phyloP scores from a whole-genome alignment of 2,797 vertebrate species.

The Lagorchestes hirsutus region DNA sequence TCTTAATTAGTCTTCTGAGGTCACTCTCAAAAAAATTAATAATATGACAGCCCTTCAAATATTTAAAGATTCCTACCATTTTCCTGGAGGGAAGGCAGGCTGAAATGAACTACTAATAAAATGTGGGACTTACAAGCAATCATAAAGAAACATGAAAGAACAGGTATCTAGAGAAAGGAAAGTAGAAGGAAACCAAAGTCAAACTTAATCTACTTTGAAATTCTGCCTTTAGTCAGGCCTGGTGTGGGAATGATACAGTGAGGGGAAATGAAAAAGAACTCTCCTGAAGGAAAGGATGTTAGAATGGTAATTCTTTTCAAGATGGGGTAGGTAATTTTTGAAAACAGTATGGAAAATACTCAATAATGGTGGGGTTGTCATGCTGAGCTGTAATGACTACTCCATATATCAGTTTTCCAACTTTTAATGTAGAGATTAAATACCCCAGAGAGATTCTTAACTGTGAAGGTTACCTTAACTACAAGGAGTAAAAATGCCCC shows the following conservation, averaged over 20 bases:
- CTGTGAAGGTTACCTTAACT: neutral
- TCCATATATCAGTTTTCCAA: neutral
- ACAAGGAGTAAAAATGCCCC: neutral
- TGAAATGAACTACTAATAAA: neutral
- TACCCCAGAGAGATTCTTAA: slow-evolving; percentile 7
- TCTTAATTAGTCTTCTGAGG: neutral
- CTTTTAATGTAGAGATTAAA: neutral
- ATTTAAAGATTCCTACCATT: neutral
- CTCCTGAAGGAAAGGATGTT: slow-evolving; percentile 12
- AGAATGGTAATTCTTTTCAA: slow-evolving; percentile 13
- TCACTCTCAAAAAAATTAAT: neutral
- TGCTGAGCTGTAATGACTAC: neutral
- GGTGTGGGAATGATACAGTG: neutral
- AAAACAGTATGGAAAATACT: neutral
- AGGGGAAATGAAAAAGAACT: slow-evolving; percentile 28
- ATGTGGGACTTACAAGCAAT: neutral
- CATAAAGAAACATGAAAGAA: neutral
- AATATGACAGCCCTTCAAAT: neutral
- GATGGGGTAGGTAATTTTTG: neutral
- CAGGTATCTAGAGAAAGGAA: neutral
- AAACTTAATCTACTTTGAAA: slow-evolving; percentile 35
- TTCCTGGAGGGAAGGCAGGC: neutral
- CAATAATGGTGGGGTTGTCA: neutral
- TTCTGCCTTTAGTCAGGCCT: slow-evolving; percentile 10
- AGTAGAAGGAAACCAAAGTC: neutral